A percentile compares a stretch with the other conserved stretches of the same genome.
phyloP scores from a whole-genome alignment of 2,888 invertebrate genomes.

The Diarsia brunnea region DNA sequence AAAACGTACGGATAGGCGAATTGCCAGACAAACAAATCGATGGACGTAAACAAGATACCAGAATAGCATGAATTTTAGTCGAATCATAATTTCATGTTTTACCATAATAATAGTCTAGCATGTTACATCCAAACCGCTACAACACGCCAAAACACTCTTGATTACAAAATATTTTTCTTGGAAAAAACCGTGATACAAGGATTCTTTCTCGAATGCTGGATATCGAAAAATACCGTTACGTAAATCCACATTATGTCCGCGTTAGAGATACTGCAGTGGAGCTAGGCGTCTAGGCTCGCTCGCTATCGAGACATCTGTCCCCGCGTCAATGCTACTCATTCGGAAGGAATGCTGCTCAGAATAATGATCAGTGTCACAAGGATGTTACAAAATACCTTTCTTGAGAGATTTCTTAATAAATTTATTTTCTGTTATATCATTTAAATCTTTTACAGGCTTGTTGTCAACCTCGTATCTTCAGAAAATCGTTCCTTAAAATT shows the following conservation, averaged over 20 bases:
- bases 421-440: neutral
- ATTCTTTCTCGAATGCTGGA: neutral
- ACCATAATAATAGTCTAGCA: neutral
- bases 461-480: neutral
- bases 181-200: neutral
- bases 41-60: too few species aligned
- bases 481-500: neutral
- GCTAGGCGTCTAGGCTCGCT: constrained; percentile 19
- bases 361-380: constrained; percentile 49
- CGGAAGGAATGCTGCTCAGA: constrained; percentile 46
- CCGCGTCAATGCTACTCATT: constrained; percentile 41
- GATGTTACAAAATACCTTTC: constrained; percentile 37
- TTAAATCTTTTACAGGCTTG: neutral
- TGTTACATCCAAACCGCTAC: neutral
- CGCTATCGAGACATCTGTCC: constrained; percentile 54
- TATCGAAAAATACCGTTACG: constrained; percentile 17
- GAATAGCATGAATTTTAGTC: neutral
- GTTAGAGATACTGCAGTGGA: neutral
- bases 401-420: neutral
- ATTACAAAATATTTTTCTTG: neutral
- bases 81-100: neutral
- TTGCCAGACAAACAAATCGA: neutral
- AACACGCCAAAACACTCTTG: neutral
- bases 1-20: neutral
- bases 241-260: neutral